Conservation (phyloP, 2,797 vertebrate species). For the Limosa lapponica region DNA sequence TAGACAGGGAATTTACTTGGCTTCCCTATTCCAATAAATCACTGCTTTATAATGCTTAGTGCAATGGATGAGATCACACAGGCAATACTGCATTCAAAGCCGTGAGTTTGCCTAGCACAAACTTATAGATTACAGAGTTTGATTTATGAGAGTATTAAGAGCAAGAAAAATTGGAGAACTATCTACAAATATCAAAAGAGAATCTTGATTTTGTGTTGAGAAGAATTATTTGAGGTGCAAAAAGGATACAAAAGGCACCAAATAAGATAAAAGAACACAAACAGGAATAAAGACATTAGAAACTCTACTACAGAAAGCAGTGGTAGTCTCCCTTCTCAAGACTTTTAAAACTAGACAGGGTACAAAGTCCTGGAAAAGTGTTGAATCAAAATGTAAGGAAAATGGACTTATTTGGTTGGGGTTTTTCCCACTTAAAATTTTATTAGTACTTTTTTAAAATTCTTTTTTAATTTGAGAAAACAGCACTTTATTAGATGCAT, state of each 20-base stretch:
- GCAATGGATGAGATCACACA: conserved; percentile 12
- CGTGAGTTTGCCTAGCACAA: neutral
- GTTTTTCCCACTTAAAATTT: rapidly evolving
- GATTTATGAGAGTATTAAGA: conserved; percentile 33
- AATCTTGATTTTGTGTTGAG: neutral
- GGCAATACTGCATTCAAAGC: neutral
- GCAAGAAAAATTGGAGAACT: neutral
- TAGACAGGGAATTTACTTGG: conserved; percentile 41
- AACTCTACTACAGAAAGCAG: neutral
- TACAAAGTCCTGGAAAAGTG: neutral
- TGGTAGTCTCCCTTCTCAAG: neutral
- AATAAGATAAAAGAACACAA: neutral
- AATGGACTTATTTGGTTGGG: neutral
- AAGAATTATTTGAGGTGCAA: neutral
- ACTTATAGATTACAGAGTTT: neutral
- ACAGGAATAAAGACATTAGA: neutral
- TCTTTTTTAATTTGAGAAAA: neutral
- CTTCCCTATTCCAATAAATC: conserved; percentile 48
- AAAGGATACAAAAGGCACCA: neutral
- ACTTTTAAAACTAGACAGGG: neutral
- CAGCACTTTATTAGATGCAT: neutral
- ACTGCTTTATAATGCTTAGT: neutral
- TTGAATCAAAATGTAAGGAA: neutral
- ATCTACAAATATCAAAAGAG: neutral
- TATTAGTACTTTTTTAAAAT: neutral